Percentiles rank a stretch among this genome's conserved stretches.
Conservation (phyloP, 2,888 invertebrate species). For the Allolobophora icterica region DNA sequence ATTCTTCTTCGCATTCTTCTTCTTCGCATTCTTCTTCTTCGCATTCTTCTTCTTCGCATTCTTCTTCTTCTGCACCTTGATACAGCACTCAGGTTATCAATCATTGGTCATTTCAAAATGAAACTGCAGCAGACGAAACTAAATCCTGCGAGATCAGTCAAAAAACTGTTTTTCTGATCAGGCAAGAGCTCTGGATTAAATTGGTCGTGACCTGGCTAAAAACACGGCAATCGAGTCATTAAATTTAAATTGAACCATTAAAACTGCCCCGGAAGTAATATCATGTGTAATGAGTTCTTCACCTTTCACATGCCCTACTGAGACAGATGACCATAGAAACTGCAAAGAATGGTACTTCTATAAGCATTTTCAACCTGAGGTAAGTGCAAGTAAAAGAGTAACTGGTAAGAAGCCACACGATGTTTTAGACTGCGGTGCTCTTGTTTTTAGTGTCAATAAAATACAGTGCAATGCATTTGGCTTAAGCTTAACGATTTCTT, state of each 20-base stretch:
- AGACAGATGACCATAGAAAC: not conserved
- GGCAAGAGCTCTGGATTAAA: not conserved
- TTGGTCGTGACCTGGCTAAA: not conserved
- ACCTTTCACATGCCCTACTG: not conserved
- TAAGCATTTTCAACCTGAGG: slow-evolving; percentile 1
- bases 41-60: too few relatives aligned
- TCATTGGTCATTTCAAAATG: not conserved
- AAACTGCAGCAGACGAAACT: not conserved
- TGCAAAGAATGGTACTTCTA: not conserved
- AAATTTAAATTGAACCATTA: not conserved
- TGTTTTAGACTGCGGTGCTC: not conserved
- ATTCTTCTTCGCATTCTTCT: too few relatives aligned
- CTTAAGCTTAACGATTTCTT: not conserved
- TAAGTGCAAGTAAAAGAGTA: not conserved
- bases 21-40: too few relatives aligned
- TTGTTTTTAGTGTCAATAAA: not conserved
- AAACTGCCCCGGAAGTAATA: not conserved
- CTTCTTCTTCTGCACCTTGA: too few relatives aligned
- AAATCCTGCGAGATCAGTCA: not conserved
- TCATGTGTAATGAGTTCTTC: not conserved
- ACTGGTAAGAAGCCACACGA: not conserved
- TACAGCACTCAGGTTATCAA: not conserved
- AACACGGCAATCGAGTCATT: not conserved
- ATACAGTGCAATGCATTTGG: not conserved
- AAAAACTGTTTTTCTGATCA: not conserved